Conservation (phyloP, 2,888 invertebrate genomes). For the Sarcophaga caerulescens region DNA sequence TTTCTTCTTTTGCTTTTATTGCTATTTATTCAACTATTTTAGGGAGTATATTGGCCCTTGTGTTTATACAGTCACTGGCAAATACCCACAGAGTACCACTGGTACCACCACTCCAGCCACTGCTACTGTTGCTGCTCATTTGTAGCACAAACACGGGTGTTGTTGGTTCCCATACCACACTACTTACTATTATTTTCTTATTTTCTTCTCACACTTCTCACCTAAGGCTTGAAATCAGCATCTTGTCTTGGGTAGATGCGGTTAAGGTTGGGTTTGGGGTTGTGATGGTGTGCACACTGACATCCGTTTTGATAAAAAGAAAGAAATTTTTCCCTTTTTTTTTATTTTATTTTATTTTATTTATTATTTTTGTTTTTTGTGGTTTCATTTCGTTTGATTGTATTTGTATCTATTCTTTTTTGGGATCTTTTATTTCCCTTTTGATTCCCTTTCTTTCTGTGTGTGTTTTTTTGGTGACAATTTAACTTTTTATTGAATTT, state of each 20-base stretch:
- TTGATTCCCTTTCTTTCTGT: constrained; percentile 15
- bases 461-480: constrained; percentile 59
- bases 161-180: constrained; percentile 21
- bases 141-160: not conserved
- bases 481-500: constrained; percentile 69
- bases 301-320: constrained; percentile 79
- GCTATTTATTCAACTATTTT: constrained; percentile 32
- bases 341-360: constrained; percentile 20
- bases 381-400: constrained; percentile 41
- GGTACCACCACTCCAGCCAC: not conserved
- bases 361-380: constrained; percentile 54
- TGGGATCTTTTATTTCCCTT: constrained; percentile 30
- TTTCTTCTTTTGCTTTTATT: not conserved
- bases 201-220: constrained; percentile 51
- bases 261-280: too few species aligned
- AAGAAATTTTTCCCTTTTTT: constrained; percentile 70
- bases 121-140: not conserved
- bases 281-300: constrained; percentile 73
- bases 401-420: constrained; percentile 61
- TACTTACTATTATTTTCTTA: constrained; percentile 48
- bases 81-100: too few species aligned
- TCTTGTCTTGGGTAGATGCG: constrained; percentile 49
- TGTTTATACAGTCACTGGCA: not conserved
- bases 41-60: not conserved
- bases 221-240: constrained; percentile 63